Percentiles rank a stretch among this genome's conserved stretches.
phyloP scores from a whole-genome alignment of 2,888 invertebrate genomes.

The Cantharis nigra region DNA sequence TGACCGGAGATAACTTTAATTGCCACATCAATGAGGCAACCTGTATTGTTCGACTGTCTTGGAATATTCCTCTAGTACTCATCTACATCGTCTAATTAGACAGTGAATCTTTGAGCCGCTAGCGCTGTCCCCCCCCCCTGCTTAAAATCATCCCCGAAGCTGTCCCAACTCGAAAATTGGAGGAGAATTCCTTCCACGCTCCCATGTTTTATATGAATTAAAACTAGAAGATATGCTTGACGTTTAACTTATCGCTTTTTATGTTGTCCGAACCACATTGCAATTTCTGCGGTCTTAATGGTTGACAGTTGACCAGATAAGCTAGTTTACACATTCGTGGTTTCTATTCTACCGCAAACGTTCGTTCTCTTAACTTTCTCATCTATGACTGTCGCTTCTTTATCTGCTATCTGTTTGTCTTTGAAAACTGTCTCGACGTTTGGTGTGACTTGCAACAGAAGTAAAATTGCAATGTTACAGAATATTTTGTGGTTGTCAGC shows the following conservation, averaged over 20 bases:
- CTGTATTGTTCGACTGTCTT: background rate
- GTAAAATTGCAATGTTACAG: background rate
- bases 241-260: constrained; percentile 26
- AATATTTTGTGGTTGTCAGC: background rate
- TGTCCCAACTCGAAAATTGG: no score
- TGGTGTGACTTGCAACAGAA: background rate
- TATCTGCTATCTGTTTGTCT: background rate
- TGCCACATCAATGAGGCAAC: background rate
- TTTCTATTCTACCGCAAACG: constrained; percentile 26
- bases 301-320: constrained; percentile 27
- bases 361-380: constrained; percentile 21
- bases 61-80: background rate
- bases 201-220: background rate
- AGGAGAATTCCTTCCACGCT: background rate
- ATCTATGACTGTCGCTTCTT: constrained; percentile 9
- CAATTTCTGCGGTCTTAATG: constrained; percentile 22
- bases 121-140: no score
- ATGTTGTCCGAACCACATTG: constrained; percentile 19
- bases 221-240: constrained; percentile 7
- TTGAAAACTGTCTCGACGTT: background rate
- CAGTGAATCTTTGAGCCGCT: no score
- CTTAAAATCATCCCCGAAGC: no score
- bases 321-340: constrained; percentile 24
- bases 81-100: no score
- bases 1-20: background rate